Evolutionary conservation across 2,888 invertebrate species (phyloP), one percentile per base, ranked within the genome.

Genomic region (Leptinotarsa juncta): DNA sequence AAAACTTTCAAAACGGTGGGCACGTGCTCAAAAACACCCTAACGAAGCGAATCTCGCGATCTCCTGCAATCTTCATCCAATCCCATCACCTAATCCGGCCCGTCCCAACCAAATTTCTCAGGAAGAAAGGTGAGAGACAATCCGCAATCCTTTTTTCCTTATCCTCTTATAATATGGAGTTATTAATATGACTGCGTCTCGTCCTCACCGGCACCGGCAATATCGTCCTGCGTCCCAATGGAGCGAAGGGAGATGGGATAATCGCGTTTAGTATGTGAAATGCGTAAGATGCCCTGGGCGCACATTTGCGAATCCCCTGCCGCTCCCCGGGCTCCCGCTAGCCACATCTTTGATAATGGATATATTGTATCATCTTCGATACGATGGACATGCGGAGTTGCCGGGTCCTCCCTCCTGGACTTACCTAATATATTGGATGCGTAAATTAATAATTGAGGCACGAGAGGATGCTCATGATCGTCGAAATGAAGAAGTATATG

Each of bases 191-290:
- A 68, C 75, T 75, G 66, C 70, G 75, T 72, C 71, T 75, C 75
- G 71, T 60, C 68, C 55, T 69, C 60, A 18, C 26, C 53, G 69
- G 5, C 23, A 65, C 60, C 55, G 48, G 50, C 74, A 65, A 71
- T 74, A 65, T 49, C 65, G 69, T 32, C 49, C 67, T 42, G 42
- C 42, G 65, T n/a, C 51, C 23, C 23, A 10, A 55, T 55, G 18
- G 55, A 55, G 18, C 26, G 62, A 26, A 50, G 20, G 70, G 68
- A 78, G 75, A 74, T 89, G 89, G 89, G 89, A 90, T 89, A 89
- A 81, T 84, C 85, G 82, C 83, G 86, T 86, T 87, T 86, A 86
- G 86, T 87, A 87, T 87, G 87, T 86, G 86, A 86, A 86, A 85
- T 86, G 86, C 84, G 86, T 85, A 86, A 86, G 86, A 85, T 83